Evolutionary conservation across 2,113 vertebrate genomes (phyloP), one percentile per base, ranked within the genome.

Genomic region (Salvator merianae): DNA sequence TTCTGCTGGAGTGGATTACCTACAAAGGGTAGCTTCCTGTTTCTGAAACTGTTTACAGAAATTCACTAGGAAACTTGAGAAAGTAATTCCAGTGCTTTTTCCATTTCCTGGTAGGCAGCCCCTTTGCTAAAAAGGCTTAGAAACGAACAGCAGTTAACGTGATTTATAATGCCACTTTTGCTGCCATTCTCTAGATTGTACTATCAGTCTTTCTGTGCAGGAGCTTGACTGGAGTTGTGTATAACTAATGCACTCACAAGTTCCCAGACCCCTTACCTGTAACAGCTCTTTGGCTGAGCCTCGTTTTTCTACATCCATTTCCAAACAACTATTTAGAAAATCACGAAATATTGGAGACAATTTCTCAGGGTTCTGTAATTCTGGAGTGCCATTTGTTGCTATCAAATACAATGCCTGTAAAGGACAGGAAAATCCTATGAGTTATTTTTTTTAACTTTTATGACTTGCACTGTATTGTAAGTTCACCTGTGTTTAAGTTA

Each of bases 251-350:
- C 0, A 14, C 24, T 47, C 18, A 66, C 43, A 12, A 3, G 59
- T 71, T n/a, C 6, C 53, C 28, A 53, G 12, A 3, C 6, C 4
- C 87, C 88, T 87, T 87, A 99, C 99, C 98, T 99, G 98, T 93
- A 99, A 94, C 79, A 99, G 93, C 90, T 99, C 98, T 96, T 98
- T 99, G 94, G 98, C 98, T 88, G 98, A 98, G 30, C 98, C 98
- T 91, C 99, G 96, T 93, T 98, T 99, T 91, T 99, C 99, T 34
- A 99, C 99, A 87, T 99, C 99, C 98, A 99, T 99, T 91, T 99
- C 99, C 95, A 99, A 96, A 93, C 98, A 99, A 62, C 97, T 96
- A 95, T 98, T 98, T 90, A 99, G 96, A 95, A 99, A 99, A 91
- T 99, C 98, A 84, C 98, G 96, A 96, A 99, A 99, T 93, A 98